These are phyloP conservation scores for Paraescarpia echinospica DNA, from an alignment of 1,140 invertebrate genomes.

Conservation along the genomic window DNA sequence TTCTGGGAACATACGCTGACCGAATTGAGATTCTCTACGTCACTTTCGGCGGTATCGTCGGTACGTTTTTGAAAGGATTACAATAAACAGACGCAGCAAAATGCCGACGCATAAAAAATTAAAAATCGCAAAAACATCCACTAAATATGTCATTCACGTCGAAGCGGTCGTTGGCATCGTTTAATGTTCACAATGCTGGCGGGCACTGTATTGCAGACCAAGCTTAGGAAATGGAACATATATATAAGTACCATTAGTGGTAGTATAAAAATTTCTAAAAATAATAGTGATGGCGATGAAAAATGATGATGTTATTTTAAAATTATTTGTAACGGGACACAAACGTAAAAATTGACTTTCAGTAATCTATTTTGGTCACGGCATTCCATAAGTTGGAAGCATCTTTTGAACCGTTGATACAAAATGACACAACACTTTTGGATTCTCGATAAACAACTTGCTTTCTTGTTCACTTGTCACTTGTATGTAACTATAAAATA, in stretches of 20 bases:
- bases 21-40: conserved; percentile 4
- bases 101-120: neutral
- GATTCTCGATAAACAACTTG: too few relatives aligned
- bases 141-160: neutral
- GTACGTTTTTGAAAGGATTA: neutral
- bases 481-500: neutral
- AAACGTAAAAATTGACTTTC: neutral
- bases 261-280: neutral
- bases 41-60: conserved; percentile 20
- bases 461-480: too few relatives aligned
- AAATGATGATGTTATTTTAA: neutral
- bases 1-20: conserved; percentile 4
- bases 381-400: neutral
- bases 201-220: neutral
- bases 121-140: too few relatives aligned
- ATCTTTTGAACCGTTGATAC: neutral
- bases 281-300: neutral
- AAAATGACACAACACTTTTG: too few relatives aligned
- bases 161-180: neutral
- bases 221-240: neutral
- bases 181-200: neutral
- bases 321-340: too few relatives aligned
- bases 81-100: neutral
- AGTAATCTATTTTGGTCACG: neutral
- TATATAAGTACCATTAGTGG: neutral